These are phyloP conservation scores for Esox masquinongy DNA, from an alignment of 2,797 vertebrate genomes.

Conservation along the genomic window DNA sequence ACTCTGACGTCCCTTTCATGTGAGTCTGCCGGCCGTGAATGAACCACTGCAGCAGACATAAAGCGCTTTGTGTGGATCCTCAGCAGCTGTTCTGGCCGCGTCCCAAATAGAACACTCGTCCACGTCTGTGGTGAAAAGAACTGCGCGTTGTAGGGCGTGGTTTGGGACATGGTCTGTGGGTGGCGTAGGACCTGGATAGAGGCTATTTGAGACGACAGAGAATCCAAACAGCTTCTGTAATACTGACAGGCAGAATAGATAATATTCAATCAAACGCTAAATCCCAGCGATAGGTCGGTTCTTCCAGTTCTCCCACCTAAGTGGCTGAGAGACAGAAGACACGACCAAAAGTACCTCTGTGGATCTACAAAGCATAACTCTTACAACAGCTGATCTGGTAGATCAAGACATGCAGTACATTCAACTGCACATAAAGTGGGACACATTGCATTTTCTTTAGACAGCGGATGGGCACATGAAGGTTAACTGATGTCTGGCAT, in stretches of 20 bases:
- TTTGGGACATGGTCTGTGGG: not conserved
- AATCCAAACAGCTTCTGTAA: conserved; percentile 46
- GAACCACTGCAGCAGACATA: conserved; percentile 15
- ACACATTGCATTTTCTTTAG: not conserved
- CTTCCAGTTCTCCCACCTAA: not conserved
- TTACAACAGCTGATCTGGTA: no score
- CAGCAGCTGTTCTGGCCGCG: not conserved
- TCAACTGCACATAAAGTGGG: not conserved
- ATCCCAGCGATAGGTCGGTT: not conserved
- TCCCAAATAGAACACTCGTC: not conserved
- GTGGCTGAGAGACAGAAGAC: not conserved
- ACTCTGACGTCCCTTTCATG: conserved; percentile 10
- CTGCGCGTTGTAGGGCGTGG: not conserved
- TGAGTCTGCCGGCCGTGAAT: not conserved
- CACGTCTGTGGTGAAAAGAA: no score
- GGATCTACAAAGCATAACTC: no score
- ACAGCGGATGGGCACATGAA: not conserved
- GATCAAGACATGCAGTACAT: not conserved
- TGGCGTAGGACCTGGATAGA: not conserved
- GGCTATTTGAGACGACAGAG: conserved; percentile 31
- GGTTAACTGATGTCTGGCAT: no score
- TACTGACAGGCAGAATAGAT: conserved; percentile 23
- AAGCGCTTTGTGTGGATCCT: not conserved
- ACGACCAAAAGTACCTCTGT: not conserved
- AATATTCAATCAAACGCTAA: no score